A percentile compares a stretch with the other conserved stretches of the same genome.
Conservation (phyloP, 2,113 vertebrate species). For the Nipponia nippon region DNA sequence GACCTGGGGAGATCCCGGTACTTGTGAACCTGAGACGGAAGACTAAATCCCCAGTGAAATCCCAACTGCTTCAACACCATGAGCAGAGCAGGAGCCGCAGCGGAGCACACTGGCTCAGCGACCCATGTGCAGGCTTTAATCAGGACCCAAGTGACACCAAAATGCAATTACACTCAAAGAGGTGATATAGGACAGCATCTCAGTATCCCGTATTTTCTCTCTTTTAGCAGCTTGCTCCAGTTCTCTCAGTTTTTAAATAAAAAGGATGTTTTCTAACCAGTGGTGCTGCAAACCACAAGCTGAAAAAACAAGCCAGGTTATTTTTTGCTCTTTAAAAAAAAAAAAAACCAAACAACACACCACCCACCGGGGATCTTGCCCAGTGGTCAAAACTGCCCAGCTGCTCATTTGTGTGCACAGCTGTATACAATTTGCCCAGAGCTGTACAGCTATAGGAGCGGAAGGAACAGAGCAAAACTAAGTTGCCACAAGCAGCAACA, state of each 20-base stretch:
- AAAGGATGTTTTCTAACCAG: not conserved
- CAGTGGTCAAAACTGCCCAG: slow-evolving; percentile 6
- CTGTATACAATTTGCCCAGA: not conserved
- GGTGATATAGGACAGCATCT: not conserved
- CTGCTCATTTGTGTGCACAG: not conserved
- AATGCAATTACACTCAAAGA: not conserved
- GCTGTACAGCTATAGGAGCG: not conserved
- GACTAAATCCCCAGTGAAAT: not conserved
- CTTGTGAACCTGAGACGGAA: not conserved
- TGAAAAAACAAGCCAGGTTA: not conserved
- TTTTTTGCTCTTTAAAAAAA: slow-evolving; percentile 30
- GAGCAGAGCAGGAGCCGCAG: not conserved
- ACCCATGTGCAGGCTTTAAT: not conserved
- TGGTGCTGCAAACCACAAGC: not conserved
- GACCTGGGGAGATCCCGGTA: not conserved
- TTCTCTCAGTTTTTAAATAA: not conserved
- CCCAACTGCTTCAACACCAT: not conserved
- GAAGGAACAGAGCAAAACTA: not conserved
- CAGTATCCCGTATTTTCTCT: not conserved
- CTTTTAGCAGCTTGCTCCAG: not conserved
- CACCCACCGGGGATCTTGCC: not conserved
- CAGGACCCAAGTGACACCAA: not conserved
- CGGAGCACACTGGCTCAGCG: not conserved
- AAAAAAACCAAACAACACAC: not conserved
- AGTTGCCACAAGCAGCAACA: not conserved